These are phyloP conservation scores for Eulemur mongoz DNA, from an alignment of 2,797 vertebrate species.

Conservation along the genomic window DNA sequence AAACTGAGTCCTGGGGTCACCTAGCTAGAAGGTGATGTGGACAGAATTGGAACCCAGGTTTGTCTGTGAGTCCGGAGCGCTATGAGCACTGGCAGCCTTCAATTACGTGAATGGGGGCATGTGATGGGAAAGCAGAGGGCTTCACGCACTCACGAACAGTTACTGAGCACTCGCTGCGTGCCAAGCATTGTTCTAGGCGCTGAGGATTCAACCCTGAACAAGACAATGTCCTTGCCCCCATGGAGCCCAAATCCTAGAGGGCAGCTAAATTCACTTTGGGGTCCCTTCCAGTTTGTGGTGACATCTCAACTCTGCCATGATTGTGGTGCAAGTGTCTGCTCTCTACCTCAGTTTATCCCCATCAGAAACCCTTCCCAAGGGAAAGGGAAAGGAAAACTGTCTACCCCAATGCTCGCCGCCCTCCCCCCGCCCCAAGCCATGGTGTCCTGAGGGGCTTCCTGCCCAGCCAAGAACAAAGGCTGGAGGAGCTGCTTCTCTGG, in stretches of 20 bases:
- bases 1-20: background rate
- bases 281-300: background rate
- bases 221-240: background rate
- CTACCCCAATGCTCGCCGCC: background rate
- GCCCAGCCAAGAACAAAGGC: conserved; percentile 62
- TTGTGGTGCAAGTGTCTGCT: background rate
- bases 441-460: conserved; percentile 38
- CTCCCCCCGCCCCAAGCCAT: background rate
- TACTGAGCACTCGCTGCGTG: background rate
- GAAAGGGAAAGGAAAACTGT: conserved; percentile 30
- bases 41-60: background rate
- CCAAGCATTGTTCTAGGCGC: background rate
- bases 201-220: background rate
- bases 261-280: background rate
- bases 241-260: background rate
- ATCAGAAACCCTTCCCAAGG: background rate
- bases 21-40: background rate
- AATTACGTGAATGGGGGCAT: background rate
- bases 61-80: background rate
- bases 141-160: background rate
- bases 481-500: background rate
- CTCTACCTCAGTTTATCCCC: conserved; percentile 17
- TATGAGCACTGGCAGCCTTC: background rate
- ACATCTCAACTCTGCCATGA: background rate
- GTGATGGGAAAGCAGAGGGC: background rate